Evolutionary conservation across 2,797 vertebrate species (phyloP).

Genomic region (Centropyge bicolor): DNA sequence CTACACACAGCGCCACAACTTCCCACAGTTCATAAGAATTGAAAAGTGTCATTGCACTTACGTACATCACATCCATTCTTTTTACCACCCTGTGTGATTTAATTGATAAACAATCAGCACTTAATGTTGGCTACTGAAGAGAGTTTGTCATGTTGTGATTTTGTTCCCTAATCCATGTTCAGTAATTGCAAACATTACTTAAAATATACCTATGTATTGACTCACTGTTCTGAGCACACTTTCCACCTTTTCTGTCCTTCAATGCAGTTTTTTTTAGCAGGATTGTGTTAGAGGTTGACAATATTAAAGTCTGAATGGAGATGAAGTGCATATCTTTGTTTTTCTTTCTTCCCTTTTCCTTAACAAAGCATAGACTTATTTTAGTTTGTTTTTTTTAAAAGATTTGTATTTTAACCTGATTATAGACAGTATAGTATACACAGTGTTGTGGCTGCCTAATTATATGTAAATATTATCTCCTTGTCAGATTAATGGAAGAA

Average conservation of each 20-base stretch:
- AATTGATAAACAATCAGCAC: slow-evolving; percentile 21
- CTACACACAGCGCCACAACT: background rate
- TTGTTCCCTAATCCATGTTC: slow-evolving; percentile 31
- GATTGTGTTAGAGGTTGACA: slow-evolving; percentile 47
- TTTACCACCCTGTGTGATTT: slow-evolving; percentile 4
- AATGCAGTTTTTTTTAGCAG: slow-evolving; percentile 38
- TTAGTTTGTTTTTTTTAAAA: background rate
- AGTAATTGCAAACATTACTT: slow-evolving; percentile 31
- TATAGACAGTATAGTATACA: background rate
- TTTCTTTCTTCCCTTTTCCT: background rate
- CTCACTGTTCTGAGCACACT: slow-evolving; percentile 17
- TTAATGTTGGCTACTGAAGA: slow-evolving; percentile 10
- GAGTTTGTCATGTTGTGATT: slow-evolving; percentile 25
- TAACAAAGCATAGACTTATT: background rate
- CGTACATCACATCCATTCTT: slow-evolving; percentile 17
- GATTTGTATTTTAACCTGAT: background rate
- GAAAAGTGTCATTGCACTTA: slow-evolving; percentile 43
- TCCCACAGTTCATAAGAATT: slow-evolving; percentile 2
- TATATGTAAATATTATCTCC: too few species aligned
- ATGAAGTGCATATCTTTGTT: slow-evolving; percentile 19
- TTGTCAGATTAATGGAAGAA: background rate
- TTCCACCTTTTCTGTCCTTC: slow-evolving; percentile 50
- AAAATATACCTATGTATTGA: slow-evolving; percentile 22
- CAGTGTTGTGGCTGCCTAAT: background rate
- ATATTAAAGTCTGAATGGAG: slow-evolving; percentile 55